Conservation (phyloP, 2,113 vertebrate genomes). For the Lampris incognitus region DNA sequence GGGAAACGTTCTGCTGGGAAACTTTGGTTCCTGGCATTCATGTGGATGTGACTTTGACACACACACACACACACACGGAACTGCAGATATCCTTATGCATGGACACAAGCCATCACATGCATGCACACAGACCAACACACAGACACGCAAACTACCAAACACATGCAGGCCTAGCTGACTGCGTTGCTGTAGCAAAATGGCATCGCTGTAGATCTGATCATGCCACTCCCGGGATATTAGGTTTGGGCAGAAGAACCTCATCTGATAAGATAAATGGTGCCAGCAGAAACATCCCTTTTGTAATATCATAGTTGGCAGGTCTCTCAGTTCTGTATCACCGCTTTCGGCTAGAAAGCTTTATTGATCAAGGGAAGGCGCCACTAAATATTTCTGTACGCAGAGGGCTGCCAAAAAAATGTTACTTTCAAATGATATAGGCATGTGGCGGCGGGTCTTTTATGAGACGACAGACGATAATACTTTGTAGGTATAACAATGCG, state of each 20-base stretch:
- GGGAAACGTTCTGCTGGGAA: too few species aligned
- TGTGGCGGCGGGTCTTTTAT: slow-evolving; percentile 14
- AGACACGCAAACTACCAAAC: background rate
- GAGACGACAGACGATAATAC: slow-evolving; percentile 1
- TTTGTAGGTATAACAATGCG: slow-evolving; percentile 21
- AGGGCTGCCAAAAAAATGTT: background rate
- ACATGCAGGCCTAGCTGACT: background rate
- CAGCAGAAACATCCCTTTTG: too few species aligned
- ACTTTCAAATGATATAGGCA: background rate
- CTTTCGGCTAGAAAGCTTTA: background rate
- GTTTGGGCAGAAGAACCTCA: background rate
- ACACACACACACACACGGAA: too few species aligned
- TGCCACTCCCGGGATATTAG: slow-evolving; percentile 4
- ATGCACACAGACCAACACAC: background rate
- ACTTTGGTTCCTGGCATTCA: too few species aligned
- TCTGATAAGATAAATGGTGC: background rate
- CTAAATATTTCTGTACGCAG: background rate
- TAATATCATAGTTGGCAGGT: too few species aligned
- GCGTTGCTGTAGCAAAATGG: slow-evolving; percentile 12
- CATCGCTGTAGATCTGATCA: background rate
- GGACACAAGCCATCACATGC: background rate
- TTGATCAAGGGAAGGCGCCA: background rate
- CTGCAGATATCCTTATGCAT: too few species aligned
- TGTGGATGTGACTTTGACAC: too few species aligned
- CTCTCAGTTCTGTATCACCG: too few species aligned